These are phyloP conservation scores for Cyaniris semiargus DNA, from an alignment of 2,888 invertebrate species.

Conservation along the genomic window DNA sequence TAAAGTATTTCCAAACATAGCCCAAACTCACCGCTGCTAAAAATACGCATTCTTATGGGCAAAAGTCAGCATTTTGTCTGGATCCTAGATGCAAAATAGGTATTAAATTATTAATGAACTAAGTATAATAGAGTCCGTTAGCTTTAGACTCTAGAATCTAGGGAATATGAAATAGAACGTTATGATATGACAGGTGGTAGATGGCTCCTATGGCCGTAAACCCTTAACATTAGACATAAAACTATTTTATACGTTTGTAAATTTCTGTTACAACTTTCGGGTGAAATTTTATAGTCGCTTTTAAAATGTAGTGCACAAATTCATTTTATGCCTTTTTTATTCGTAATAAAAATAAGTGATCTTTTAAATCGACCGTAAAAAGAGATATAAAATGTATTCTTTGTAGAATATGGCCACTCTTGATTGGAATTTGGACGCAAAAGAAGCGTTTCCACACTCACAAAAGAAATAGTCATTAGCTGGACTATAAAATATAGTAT, in stretches of 20 bases:
- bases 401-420: not conserved
- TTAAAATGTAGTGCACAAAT: constrained; percentile 15
- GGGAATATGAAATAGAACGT: not conserved
- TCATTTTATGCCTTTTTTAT: constrained; percentile 22
- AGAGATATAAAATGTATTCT: constrained; percentile 16
- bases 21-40: too few species aligned
- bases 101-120: too few species aligned
- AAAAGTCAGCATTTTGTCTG: too few species aligned
- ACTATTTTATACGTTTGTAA: constrained; percentile 16
- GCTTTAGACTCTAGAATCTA: not conserved
- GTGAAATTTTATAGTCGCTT: constrained; percentile 11
- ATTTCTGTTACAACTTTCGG: constrained; percentile 1
- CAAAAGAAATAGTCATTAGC: not conserved
- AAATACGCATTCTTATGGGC: too few species aligned
- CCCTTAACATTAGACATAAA: not conserved
- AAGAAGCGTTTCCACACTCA: not conserved
- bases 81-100: too few species aligned
- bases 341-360: constrained; percentile 8
- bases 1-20: too few species aligned
- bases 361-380: constrained; percentile 17
- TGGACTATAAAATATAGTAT: not conserved
- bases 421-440: constrained; percentile 10
- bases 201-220: not conserved
- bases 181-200: not conserved
- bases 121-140: too few species aligned